Evolutionary conservation across 2,113 vertebrate genomes (phyloP).

Genomic region (Cochlearius cochlearius): DNA sequence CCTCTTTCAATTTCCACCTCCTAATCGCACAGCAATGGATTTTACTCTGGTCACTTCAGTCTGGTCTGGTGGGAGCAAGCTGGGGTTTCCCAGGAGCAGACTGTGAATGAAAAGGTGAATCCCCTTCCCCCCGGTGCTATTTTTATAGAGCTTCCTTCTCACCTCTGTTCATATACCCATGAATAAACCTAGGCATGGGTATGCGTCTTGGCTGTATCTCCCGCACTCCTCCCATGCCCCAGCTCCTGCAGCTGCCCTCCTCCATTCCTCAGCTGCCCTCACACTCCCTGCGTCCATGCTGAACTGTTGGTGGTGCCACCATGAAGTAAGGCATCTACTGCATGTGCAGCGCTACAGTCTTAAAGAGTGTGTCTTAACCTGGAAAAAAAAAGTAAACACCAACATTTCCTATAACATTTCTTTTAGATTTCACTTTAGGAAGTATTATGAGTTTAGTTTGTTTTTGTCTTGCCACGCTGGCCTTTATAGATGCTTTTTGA

Average conservation of each 20-base stretch:
- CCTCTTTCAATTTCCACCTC: not conserved
- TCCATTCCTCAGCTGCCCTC: not conserved
- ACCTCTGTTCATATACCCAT: not conserved
- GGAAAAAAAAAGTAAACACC: not conserved
- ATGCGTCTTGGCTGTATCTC: not conserved
- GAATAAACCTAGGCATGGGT: not conserved
- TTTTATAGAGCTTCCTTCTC: not conserved
- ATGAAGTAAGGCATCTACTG: not conserved
- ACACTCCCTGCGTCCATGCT: not conserved
- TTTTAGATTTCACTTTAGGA: not conserved
- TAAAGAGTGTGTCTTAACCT: not conserved
- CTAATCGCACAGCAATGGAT: not conserved
- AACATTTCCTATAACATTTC: not conserved
- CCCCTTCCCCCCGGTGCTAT: not conserved
- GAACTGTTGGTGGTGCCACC: not conserved
- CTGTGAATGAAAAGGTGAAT: not conserved
- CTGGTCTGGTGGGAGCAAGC: not conserved
- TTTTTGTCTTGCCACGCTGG: not conserved
- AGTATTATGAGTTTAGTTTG: not conserved
- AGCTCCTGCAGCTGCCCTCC: not conserved
- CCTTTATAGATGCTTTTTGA: not conserved
- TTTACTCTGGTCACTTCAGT: not conserved
- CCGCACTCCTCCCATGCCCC: fast-evolving
- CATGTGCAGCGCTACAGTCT: not conserved
- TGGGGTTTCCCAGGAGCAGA: not conserved